These are phyloP conservation scores for Andrena hattorfiana DNA, from an alignment of 2,888 invertebrate species.

Conservation along the genomic window DNA sequence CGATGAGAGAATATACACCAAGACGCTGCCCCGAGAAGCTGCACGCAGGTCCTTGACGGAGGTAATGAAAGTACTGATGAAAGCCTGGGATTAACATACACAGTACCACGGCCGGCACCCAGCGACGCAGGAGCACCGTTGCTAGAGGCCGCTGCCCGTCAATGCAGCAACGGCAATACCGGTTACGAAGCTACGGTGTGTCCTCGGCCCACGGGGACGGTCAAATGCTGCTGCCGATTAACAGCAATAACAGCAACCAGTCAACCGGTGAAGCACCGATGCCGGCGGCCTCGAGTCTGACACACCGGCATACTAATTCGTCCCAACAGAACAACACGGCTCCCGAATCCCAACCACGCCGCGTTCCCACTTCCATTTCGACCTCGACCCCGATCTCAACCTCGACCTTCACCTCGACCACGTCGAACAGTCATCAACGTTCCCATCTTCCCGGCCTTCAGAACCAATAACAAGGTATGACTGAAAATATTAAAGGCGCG, in stretches of 20 bases:
- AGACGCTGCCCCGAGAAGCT: constrained; percentile 31
- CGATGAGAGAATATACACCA: not conserved
- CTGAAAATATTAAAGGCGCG: constrained; percentile 55
- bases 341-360: constrained; percentile 63
- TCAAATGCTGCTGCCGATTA: constrained; percentile 81
- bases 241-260: constrained; percentile 74
- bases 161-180: constrained; percentile 80
- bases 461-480: constrained; percentile 80
- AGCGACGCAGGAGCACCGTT: constrained; percentile 52
- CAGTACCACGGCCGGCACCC: constrained; percentile 78
- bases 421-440: constrained; percentile 75
- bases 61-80: constrained; percentile 58
- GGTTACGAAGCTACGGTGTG: constrained; percentile 81
- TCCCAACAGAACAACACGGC: constrained; percentile 64
- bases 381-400: constrained; percentile 74
- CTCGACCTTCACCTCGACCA: constrained; percentile 72
- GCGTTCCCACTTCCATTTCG: constrained; percentile 55
- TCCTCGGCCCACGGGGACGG: constrained; percentile 81
- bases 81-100: constrained; percentile 76
- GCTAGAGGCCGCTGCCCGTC: constrained; percentile 69
- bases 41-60: constrained; percentile 32
- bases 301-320: constrained; percentile 69
- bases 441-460: constrained; percentile 77
- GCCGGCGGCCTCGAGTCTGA: constrained; percentile 53
- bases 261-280: constrained; percentile 35